Conservation (phyloP, 1,140 invertebrate species). For the Drosophila arawakana region DNA sequence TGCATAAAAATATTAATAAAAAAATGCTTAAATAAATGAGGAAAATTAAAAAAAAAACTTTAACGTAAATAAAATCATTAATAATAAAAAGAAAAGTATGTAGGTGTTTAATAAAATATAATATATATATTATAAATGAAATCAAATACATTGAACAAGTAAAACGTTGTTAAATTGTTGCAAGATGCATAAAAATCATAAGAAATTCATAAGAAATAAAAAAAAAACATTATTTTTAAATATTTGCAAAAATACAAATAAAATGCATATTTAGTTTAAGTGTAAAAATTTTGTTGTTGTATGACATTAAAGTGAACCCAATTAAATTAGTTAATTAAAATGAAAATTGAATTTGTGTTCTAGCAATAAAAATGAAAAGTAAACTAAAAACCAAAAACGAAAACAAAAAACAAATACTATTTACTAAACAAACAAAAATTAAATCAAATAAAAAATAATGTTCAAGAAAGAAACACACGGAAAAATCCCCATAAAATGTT, state of each 20-base stretch:
- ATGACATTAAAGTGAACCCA: conserved; percentile 67
- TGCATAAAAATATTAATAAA: conserved; percentile 67
- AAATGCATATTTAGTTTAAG: conserved; percentile 71
- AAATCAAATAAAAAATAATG: conserved; percentile 48
- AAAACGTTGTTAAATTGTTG: conserved; percentile 83
- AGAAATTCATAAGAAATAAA: conserved; percentile 73
- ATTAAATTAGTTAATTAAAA: conserved; percentile 65
- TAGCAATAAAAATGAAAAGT: conserved; percentile 76
- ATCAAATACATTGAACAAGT: conserved; percentile 72
- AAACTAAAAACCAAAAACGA: conserved; percentile 52
- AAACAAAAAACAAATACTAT: conserved; percentile 48
- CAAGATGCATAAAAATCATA: conserved; percentile 69
- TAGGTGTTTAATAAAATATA: conserved; percentile 73
- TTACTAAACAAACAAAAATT: conserved; percentile 51
- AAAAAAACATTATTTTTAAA: conserved; percentile 60
- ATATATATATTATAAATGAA: conserved; percentile 52
- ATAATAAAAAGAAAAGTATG: conserved; percentile 64
- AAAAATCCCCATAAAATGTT: conserved; percentile 62
- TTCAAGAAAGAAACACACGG: conserved; percentile 50
- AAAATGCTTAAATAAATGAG: conserved; percentile 72
- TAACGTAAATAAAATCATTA: conserved; percentile 62
- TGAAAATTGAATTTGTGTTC: conserved; percentile 77
- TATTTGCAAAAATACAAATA: conserved; percentile 47
- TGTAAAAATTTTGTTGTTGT: conserved; percentile 81
- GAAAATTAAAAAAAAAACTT: conserved; percentile 68